Base-by-base conservation (phyloP, 2,113 vertebrate genomes). In the Psephotus haematonotus region DNA sequence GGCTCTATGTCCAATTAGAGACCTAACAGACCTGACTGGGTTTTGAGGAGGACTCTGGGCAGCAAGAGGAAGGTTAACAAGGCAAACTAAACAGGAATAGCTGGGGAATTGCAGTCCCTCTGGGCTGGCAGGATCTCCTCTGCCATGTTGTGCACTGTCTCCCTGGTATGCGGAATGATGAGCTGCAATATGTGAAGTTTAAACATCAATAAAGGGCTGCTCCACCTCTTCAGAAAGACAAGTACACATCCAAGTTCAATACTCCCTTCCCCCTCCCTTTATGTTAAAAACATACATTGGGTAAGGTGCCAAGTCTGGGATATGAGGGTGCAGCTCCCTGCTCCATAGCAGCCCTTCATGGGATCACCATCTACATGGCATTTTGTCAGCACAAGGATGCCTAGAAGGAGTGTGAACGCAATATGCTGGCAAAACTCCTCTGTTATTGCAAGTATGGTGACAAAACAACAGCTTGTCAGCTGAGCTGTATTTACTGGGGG, bases 31-130 rank as follows among this genome's bases (percentile, higher is more conserved):
- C 27, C 7, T 31, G 47, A n/a, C 24, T 79, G 7, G 22, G 1
- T 62, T 79, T 64, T 41, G 49, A 65, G 80, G 6, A 47, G 39
- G 86, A 43, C 37, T 65, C 47, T 46, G 31, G 59, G 41, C 2
- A 5, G 12, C 11, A 43, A 69, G 27, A 50, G 24, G 9, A 27
- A 35, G 22, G 47, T 78, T 64, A 60, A 47, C 33, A 47, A 71
- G 41, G 4, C 44, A 35, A 93, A 93, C 50, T 37, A 65, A 87
- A 83, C 17, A 17, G 11, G 46, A 78, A 44, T 13, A 82, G 25
- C 37, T 0, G 0, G 65, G 15, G 20, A 7, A 37, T 0, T 28
- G 18, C 31, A 29, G 14, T 13, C 9, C 0, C 0, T 67, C 47
- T 39, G 65, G 37, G 35, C 29, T 68, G 86, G 49, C 2, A 2